Base-by-base conservation (phyloP, 2,113 vertebrate genomes). In the Phainopepla nitens region DNA sequence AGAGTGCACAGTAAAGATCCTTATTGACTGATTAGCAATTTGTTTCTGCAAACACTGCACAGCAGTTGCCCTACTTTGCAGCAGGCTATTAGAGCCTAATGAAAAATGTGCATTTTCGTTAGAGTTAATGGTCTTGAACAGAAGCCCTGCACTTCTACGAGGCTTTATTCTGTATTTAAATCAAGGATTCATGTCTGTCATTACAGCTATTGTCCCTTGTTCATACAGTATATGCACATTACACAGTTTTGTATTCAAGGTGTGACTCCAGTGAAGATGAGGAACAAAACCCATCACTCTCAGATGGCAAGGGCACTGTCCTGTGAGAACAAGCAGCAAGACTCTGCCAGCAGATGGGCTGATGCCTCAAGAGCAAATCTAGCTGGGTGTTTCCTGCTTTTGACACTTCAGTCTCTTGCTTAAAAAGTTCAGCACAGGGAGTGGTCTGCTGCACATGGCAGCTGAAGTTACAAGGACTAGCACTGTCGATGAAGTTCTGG, bases 41-140 rank as follows among this genome's bases (percentile, higher is more conserved):
- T 97, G 94, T 97, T 97, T 97, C 91, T 91, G 83, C 97, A 98
- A 98, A 98, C 93, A 97, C 62, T 91, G 96, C 97, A 57, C 93
- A 96, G 95, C 72, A 87, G 97, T 97, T 96, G 94, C 94, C 94
- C 94, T 96, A 93, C 87, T 96, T 95, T 89, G 89, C 57, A 94
- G 90, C 41, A 85, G 79, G 56, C 93, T 96, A 90, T 97, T 97
- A 97, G 68, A 90, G 58, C 66, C 91, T 97, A 96, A 98, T 98
- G 96, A 98, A 97, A 97, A 97, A 98, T 97, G 94, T 87, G 96
- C 77, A 92, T 97, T 98, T 98, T 97, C 61, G 82, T 97, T 97
- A 94, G 87, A 68, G n/a, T 90, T 98, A 98, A 98, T 98, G 89
- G 93, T 71, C 90, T 95, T 95, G 96, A 97, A 96, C 89, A 65